Conservation (phyloP, 2,888 invertebrate species). For the Ectropis crepuscularia region DNA sequence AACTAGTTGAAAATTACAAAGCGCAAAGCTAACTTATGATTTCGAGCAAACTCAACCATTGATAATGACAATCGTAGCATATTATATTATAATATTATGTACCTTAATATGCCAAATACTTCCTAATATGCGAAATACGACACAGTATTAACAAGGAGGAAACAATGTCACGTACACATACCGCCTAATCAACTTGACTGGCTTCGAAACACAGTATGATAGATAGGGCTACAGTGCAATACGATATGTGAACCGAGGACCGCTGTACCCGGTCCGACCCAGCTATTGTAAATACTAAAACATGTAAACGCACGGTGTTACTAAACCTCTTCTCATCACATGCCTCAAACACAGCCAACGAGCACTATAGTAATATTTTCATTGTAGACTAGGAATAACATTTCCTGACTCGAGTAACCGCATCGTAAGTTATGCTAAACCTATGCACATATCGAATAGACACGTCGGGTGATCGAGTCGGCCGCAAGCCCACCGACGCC, state of each 20-base stretch:
- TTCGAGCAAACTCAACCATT: slow-evolving; percentile 56
- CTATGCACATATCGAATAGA: slow-evolving; percentile 81
- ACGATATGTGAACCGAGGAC: slow-evolving; percentile 64
- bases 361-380: slow-evolving; percentile 83
- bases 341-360: slow-evolving; percentile 83
- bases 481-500: slow-evolving; percentile 56
- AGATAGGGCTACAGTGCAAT: slow-evolving; percentile 55
- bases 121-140: slow-evolving; percentile 56
- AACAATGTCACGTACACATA: slow-evolving; percentile 62
- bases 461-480: slow-evolving; percentile 64
- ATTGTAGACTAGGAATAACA: slow-evolving; percentile 83
- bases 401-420: slow-evolving; percentile 82
- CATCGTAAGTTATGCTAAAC: slow-evolving; percentile 83
- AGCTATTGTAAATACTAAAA: slow-evolving; percentile 82
- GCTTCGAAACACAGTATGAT: slow-evolving; percentile 71
- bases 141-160: slow-evolving; percentile 56
- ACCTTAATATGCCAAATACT: slow-evolving; percentile 42
- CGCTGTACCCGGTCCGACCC: slow-evolving; percentile 60
- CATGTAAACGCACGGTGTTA: slow-evolving; percentile 82
- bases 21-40: slow-evolving; percentile 17
- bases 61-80: slow-evolving; percentile 46
- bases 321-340: slow-evolving; percentile 84
- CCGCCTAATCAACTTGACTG: slow-evolving; percentile 68
- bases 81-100: slow-evolving; percentile 42
- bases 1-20: neutral